Percentiles rank a stretch among this genome's conserved stretches.
Evolutionary conservation across 2,888 invertebrate species (phyloP).

Genomic region (Athetis lepigone): DNA sequence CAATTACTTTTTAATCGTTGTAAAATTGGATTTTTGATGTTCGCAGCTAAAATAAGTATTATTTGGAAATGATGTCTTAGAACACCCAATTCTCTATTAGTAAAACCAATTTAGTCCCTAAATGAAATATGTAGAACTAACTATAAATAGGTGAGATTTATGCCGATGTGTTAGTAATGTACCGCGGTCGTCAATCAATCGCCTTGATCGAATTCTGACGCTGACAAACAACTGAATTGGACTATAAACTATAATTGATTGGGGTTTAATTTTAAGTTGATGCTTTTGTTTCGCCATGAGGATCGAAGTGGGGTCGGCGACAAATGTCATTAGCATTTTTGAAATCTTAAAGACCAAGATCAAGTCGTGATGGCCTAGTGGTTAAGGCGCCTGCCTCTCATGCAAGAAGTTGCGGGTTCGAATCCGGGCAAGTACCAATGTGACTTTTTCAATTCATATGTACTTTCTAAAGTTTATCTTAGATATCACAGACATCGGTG

Average conservation of each 20-base stretch:
- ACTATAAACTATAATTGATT: slow-evolving; percentile 43
- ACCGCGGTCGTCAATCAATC: slow-evolving; percentile 63
- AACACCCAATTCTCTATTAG: neutral
- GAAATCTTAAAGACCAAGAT: no score
- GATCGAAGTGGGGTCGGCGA: neutral
- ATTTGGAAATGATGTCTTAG: no score
- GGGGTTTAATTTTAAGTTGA: slow-evolving; percentile 2
- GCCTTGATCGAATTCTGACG: slow-evolving; percentile 60
- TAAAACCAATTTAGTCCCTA: slow-evolving; percentile 36
- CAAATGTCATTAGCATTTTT: neutral
- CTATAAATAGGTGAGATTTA: slow-evolving; percentile 18
- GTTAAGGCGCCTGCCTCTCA: no score
- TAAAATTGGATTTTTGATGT: no score
- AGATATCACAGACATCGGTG: no score
- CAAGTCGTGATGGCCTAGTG: no score
- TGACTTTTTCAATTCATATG: no score
- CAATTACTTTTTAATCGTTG: no score
- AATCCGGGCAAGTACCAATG: no score
- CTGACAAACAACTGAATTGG: slow-evolving; percentile 62
- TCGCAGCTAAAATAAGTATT: no score
- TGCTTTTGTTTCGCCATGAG: neutral
- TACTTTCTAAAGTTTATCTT: no score
- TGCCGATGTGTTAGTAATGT: slow-evolving; percentile 14
- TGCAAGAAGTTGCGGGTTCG: no score
- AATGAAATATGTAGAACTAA: slow-evolving; percentile 21